Conservation (phyloP, 1,140 invertebrate genomes). For the Saccostrea cuccullata region DNA sequence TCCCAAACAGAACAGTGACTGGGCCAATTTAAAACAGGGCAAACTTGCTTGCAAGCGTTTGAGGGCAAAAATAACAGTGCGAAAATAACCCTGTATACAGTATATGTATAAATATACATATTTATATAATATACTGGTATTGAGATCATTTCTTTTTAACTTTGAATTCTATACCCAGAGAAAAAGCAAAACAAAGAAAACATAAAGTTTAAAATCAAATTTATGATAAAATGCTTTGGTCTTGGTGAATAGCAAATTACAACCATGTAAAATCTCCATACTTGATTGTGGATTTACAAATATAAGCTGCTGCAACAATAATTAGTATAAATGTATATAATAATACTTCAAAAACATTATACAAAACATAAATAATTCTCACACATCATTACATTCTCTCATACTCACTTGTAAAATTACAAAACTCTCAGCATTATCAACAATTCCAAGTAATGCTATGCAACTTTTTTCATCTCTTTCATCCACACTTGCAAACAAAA, state of each 20-base stretch:
- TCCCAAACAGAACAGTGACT: too few species aligned
- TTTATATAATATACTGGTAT: too few species aligned
- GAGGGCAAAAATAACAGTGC: too few species aligned
- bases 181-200: too few species aligned
- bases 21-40: too few species aligned
- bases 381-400: not conserved
- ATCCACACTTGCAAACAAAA: not conserved
- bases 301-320: conserved; percentile 28
- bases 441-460: not conserved
- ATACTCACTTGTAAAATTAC: not conserved
- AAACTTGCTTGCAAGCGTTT: too few species aligned
- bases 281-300: conserved; percentile 35
- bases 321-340: conserved; percentile 27
- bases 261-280: conserved; percentile 11
- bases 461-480: not conserved
- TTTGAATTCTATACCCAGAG: too few species aligned
- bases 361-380: conserved; percentile 15
- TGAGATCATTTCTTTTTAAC: too few species aligned
- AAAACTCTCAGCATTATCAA: too few species aligned
- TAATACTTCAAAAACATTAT: conserved; percentile 11
- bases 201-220: not conserved
- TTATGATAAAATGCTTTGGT: conserved; percentile 33
- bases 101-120: too few species aligned
- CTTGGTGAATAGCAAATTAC: conserved; percentile 24
- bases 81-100: too few species aligned